A percentile compares a stretch with the other conserved stretches of the same genome.
Evolutionary conservation across 2,113 vertebrate genomes (phyloP).

Genomic region (Rana temporaria): DNA sequence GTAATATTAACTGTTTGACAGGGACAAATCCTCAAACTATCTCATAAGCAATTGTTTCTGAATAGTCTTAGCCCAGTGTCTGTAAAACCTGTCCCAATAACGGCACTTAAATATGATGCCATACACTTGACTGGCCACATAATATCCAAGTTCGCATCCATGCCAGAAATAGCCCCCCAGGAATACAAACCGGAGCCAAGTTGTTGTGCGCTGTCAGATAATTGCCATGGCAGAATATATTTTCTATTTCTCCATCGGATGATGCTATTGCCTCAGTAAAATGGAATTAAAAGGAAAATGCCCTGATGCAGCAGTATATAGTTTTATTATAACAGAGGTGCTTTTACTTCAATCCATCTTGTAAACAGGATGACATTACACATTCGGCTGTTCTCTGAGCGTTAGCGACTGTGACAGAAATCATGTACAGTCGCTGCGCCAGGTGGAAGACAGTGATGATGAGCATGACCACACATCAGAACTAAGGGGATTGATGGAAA

Average conservation of each 20-base stretch:
- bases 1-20: constrained; percentile 92
- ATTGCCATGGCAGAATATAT: constrained; percentile 68
- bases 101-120: constrained; percentile 79
- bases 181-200: constrained; percentile 79
- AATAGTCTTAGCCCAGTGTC: constrained; percentile 81
- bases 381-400: background rate
- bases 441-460: background rate
- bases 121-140: constrained; percentile 75
- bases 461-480: background rate
- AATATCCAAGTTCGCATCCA: constrained; percentile 71
- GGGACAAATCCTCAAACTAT: constrained; percentile 91
- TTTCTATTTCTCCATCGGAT: background rate
- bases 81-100: constrained; percentile 80
- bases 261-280: background rate
- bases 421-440: background rate
- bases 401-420: background rate
- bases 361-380: background rate
- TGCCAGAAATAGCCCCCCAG: constrained; percentile 68
- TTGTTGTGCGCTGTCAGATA: constrained; percentile 74
- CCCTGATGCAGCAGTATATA: background rate
- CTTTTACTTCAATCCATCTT: background rate
- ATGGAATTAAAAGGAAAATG: background rate
- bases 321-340: background rate
- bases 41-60: constrained; percentile 91
- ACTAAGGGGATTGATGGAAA: background rate